Conservation (phyloP, 2,797 vertebrate species). For the Bothrops alternatus region DNA sequence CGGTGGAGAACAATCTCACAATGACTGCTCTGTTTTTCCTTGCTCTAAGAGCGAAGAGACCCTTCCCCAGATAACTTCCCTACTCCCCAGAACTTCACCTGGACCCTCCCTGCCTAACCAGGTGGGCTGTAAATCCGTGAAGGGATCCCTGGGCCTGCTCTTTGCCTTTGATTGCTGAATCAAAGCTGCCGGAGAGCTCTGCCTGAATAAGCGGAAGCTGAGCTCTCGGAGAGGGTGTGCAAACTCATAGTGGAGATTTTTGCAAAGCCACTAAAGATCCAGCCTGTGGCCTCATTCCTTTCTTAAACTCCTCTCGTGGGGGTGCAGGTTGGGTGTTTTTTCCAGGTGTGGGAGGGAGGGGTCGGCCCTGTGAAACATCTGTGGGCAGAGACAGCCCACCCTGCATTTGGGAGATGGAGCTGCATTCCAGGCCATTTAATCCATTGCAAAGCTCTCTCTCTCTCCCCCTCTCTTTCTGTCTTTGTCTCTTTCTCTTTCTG, state of each 20-base stretch:
- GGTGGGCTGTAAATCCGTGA: background rate
- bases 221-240: background rate
- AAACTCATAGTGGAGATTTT: background rate
- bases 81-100: background rate
- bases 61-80: background rate
- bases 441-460: background rate
- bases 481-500: background rate
- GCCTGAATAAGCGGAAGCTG: background rate
- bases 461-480: too few relatives aligned
- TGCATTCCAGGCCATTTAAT: slow-evolving; percentile 22
- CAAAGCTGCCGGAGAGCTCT: background rate
- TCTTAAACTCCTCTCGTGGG: slow-evolving; percentile 1
- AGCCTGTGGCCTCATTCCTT: background rate
- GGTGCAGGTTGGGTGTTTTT: background rate
- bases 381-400: background rate
- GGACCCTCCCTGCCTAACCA: too few relatives aligned
- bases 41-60: background rate
- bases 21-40: background rate
- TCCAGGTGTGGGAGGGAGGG: background rate
- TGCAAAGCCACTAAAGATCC: background rate
- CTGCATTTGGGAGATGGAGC: background rate
- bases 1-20: background rate
- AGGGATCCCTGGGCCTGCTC: background rate
- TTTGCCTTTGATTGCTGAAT: too few relatives aligned
- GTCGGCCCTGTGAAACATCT: background rate